A percentile compares a stretch with the other conserved stretches of the same genome.
phyloP scores from a whole-genome alignment of 2,113 vertebrate species.

The Dasyurus viverrinus region DNA sequence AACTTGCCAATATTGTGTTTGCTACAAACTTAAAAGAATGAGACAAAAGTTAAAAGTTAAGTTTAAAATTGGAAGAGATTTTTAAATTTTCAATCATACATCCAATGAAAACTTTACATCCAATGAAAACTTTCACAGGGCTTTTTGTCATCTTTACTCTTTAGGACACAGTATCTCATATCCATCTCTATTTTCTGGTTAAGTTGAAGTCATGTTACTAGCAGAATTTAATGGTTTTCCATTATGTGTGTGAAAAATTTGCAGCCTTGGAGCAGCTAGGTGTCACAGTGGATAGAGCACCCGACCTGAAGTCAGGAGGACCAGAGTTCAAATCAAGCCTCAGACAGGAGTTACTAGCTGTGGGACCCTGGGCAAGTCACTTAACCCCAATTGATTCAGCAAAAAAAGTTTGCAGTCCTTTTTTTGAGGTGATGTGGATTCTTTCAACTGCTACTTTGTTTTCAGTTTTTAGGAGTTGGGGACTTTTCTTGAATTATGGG shows the following conservation, averaged over 20 bases:
- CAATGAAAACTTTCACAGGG: not conserved
- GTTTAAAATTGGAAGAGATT: not conserved
- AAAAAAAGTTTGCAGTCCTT: not conserved
- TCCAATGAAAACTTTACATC: not conserved
- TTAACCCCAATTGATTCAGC: too few relatives aligned
- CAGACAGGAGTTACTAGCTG: too few relatives aligned
- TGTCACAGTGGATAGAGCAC: too few relatives aligned
- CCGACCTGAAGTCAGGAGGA: too few relatives aligned
- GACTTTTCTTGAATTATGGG: not conserved
- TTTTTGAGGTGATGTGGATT: not conserved
- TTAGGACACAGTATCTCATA: not conserved
- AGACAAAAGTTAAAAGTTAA: not conserved
- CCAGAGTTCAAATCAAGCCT: too few relatives aligned
- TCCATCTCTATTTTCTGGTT: not conserved
- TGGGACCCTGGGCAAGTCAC: too few relatives aligned
- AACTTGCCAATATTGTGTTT: not conserved
- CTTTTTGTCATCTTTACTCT: not conserved
- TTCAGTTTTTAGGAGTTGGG: not conserved
- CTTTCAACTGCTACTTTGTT: too few relatives aligned
- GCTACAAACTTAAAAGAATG: not conserved
- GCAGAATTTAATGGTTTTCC: not conserved
- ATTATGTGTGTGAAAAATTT: not conserved
- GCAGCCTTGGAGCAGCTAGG: not conserved
- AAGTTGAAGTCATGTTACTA: not conserved
- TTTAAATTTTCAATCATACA: not conserved